Evolutionary conservation across 2,113 vertebrate species (phyloP).

Genomic region (Burhinus oedicnemus): DNA sequence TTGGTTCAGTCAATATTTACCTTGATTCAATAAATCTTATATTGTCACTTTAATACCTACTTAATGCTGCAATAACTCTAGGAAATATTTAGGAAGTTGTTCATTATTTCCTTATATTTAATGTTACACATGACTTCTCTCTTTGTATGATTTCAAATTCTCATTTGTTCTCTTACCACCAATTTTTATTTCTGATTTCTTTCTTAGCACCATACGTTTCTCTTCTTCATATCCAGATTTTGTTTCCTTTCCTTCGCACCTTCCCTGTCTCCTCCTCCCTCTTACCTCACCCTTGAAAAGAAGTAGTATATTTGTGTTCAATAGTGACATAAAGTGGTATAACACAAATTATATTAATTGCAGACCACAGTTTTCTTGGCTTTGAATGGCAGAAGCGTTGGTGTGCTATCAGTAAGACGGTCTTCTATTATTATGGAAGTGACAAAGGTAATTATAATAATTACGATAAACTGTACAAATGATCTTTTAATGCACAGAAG

Average conservation of each 20-base stretch:
- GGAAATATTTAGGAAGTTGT: slow-evolving; percentile 65
- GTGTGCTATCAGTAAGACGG: slow-evolving; percentile 88
- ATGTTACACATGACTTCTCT: slow-evolving; percentile 13
- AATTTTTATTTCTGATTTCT: slow-evolving; percentile 26
- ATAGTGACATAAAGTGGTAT: not conserved
- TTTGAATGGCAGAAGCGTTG: slow-evolving; percentile 98
- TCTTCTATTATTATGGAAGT: slow-evolving; percentile 95
- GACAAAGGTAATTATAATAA: slow-evolving; percentile 87
- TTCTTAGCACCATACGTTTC: not conserved
- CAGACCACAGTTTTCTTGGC: slow-evolving; percentile 96
- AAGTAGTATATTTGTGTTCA: not conserved
- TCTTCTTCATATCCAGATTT: not conserved
- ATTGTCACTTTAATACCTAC: slow-evolving; percentile 53
- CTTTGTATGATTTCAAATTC: slow-evolving; percentile 7
- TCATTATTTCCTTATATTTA: slow-evolving; percentile 57
- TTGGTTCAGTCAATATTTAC: slow-evolving; percentile 66
- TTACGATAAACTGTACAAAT: not conserved
- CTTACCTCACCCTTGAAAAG: not conserved
- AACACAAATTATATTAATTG: slow-evolving; percentile 10
- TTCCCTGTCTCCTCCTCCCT: not conserved
- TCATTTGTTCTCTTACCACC: not conserved
- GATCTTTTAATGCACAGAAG: not conserved
- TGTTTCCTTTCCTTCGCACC: not conserved
- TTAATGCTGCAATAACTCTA: slow-evolving; percentile 58
- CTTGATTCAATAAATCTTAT: slow-evolving; percentile 62